Base-by-base conservation (phyloP, 2,888 invertebrate species). In the Drosophila maculinotata region DNA sequence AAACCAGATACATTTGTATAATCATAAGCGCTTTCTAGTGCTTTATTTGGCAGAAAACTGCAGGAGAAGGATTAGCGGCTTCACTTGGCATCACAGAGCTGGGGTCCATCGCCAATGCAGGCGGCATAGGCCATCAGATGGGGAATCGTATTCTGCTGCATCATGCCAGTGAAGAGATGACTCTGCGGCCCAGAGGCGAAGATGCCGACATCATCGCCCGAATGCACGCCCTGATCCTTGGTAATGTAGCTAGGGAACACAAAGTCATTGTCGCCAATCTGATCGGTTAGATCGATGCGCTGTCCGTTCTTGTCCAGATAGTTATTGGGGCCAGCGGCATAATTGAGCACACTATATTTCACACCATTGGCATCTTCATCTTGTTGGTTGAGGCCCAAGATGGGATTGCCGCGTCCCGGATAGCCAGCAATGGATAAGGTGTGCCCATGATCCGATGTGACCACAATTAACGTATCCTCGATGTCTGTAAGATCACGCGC, bases 391-490 rank as follows among this genome's bases (percentile, higher is more conserved):
- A 92, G 79, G 49, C 93, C 93, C 8, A 94, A 89, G 51, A 95
- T 93, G 42, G 93, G 88, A 8, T 90, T 92, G 7, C 94, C 94
- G 45, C 91, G 83, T 0, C 76, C 92, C 0, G 96, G 94, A 83
- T 97, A 96, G 0, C 96, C 96, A 30, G 94, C 93, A 33, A 95
- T 93, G 0, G 94, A 93, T 93, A 96, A 94, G 0, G 95, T 94
- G 76, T 96, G 96, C 0, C 95, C 94, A 87, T 96, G 96, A 89
- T 96, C 96, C 0, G 96, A 92, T 0, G 95, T 95, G 2, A 95
- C 96, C 0, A 97, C 94, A 26, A 97, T 94, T 2, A 97, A 90
- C 0, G 97, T 97, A 30, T 97, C 96, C n/a, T 94, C 91, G n/a
- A 91, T 90, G 44, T 91, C 91, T 0, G 95, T 95, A 77, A 95